Conservation (phyloP, 2,113 vertebrate genomes). For the Galeopterus variegatus region DNA sequence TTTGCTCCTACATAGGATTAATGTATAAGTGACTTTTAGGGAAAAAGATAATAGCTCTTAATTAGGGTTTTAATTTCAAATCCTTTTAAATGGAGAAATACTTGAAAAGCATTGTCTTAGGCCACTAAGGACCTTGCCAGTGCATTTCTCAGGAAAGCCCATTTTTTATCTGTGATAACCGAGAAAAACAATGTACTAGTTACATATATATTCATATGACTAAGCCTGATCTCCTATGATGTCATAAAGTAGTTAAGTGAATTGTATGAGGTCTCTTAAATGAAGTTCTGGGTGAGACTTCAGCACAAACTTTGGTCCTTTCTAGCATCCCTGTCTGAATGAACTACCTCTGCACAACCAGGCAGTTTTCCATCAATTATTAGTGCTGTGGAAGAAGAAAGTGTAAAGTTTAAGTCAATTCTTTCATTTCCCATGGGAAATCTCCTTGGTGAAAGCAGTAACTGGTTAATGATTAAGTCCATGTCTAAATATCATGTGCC, state of each 20-base stretch:
- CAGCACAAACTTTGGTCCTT: background rate
- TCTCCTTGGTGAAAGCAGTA: constrained; percentile 52
- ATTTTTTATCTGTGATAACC: background rate
- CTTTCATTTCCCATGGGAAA: constrained; percentile 9
- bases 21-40: background rate
- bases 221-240: background rate
- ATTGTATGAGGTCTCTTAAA: background rate
- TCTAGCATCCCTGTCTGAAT: background rate
- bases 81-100: background rate
- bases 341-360: background rate
- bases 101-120: background rate
- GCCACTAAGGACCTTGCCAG: background rate
- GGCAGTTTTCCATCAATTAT: background rate
- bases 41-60: constrained; percentile 28
- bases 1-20: background rate
- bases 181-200: background rate
- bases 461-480: constrained; percentile 47
- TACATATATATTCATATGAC: background rate
- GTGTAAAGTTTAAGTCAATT: constrained; percentile 32
- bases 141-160: background rate
- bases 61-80: constrained; percentile 44
- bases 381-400: background rate
- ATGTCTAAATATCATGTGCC: constrained; percentile 53
- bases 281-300: background rate
- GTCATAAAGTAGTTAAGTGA: background rate